Evolutionary conservation across 2,113 vertebrate genomes (phyloP).

Genomic region (Leptocoma aspasia): DNA sequence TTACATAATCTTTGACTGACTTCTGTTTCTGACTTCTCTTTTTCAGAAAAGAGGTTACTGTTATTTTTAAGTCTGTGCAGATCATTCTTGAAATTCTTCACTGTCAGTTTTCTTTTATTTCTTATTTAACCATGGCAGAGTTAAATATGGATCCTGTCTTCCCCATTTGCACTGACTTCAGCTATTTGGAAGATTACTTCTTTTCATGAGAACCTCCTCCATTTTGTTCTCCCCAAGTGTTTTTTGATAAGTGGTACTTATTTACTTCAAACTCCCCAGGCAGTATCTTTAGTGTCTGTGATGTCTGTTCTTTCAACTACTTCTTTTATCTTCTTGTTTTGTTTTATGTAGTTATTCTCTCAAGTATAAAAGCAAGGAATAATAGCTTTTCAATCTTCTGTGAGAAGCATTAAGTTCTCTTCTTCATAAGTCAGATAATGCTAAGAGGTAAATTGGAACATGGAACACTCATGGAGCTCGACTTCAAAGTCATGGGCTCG

Average conservation of each 20-base stretch:
- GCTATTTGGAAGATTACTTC: not conserved
- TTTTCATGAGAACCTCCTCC: not conserved
- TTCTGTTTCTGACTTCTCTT: not conserved
- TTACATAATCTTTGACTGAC: not conserved
- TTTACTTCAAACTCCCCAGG: not conserved
- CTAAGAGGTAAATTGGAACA: not conserved
- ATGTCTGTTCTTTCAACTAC: not conserved
- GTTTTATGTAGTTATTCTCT: not conserved
- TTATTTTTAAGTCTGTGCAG: not conserved
- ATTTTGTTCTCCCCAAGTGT: not conserved
- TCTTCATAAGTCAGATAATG: not conserved
- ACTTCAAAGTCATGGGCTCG: not conserved
- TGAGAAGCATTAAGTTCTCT: not conserved
- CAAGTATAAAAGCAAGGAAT: not conserved
- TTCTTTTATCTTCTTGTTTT: not conserved
- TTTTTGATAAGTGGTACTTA: not conserved
- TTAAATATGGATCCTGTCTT: not conserved
- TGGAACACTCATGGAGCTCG: not conserved
- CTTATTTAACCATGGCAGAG: not conserved
- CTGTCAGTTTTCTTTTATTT: not conserved
- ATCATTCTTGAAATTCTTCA: not conserved
- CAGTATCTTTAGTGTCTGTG: not conserved
- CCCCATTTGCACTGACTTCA: not conserved
- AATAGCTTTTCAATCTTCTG: not conserved
- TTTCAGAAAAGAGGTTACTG: not conserved